Evolutionary conservation across 1,140 invertebrate genomes (phyloP), one percentile per base, ranked within the genome.

Genomic region (Pygmarrhopalites habei): DNA sequence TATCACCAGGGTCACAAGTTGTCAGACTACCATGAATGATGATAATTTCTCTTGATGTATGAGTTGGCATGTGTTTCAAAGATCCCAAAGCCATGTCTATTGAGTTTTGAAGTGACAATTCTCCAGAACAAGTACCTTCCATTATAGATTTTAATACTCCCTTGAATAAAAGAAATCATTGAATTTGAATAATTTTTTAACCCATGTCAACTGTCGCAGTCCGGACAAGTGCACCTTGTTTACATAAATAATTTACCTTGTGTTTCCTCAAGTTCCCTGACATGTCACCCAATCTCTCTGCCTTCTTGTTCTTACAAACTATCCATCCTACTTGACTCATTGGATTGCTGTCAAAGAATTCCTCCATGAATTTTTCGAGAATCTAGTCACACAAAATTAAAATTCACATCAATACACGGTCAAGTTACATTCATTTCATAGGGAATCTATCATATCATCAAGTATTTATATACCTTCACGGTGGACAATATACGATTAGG

Each of bases 301-400:
- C 91, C 72, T 92, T 81, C 78, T 97, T 98, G 72, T 96, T 95
- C 72, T 87, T 87, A 60, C 94, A 90, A 15, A 86, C 77, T 69
- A 99, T 89, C 51, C 98, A 80, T 23, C 95, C 95, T 46, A 99
- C 77, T 77, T 99, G 96, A 76, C 92, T 95, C 53, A 99, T 93
- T 41, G 96, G 96, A 79, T 98, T 99, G 78, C 97, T 92, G 77
- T 98, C 94, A 77, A 98, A 96, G 75, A 90, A 98, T 77, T 97
- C 93, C 70, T 95, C 89, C 58, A 98, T 85, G 76, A 98, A 99
- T 66, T 85, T 84, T 79, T 97, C 90, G 55, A 98, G 74, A 26
- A 96, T 78, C 90, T 95, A 74, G 66, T 80, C 79, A 76, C 76
- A 66, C 44, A 51, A 65, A 65, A 58, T 53, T 52, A 73, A 58